phyloP scores from a whole-genome alignment of 2,888 invertebrate species.

The Platycnemis pennipes region DNA sequence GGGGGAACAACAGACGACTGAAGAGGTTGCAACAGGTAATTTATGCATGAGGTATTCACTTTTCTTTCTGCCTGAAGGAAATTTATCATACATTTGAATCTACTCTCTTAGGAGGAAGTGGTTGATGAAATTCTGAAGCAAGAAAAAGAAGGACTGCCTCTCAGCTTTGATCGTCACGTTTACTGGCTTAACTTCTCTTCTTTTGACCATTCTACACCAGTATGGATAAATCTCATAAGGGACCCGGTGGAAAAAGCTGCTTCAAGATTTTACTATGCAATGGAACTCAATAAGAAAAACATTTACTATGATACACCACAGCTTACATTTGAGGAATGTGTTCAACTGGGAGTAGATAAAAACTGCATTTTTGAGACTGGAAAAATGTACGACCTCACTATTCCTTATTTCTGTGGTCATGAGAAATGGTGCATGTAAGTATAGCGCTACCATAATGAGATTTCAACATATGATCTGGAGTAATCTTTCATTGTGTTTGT shows the following conservation, averaged over 20 bases:
- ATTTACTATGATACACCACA: not conserved
- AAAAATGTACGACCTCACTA: conserved; percentile 79
- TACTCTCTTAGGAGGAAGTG: conserved; percentile 79
- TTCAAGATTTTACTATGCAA: conserved; percentile 78
- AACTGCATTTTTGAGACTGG: conserved; percentile 78
- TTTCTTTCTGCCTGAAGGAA: conserved; percentile 25
- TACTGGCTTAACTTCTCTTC: conserved; percentile 83
- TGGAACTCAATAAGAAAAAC: conserved; percentile 50
- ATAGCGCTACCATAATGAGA: conserved; percentile 44
- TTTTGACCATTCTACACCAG: conserved; percentile 82
- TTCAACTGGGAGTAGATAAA: conserved; percentile 76
- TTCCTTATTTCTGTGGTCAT: conserved; percentile 85
- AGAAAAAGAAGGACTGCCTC: conserved; percentile 81
- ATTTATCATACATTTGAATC: not conserved
- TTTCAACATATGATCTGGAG: not conserved
- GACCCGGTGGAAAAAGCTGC: conserved; percentile 82
- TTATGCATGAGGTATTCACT: conserved; percentile 76
- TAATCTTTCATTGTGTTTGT: too few relatives aligned
- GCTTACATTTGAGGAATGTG: conserved; percentile 77
- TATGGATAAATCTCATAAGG: conserved; percentile 83
- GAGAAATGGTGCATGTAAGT: conserved; percentile 82
- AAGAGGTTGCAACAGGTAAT: conserved; percentile 77
- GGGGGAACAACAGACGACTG: conserved; percentile 75
- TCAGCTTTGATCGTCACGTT: conserved; percentile 83
- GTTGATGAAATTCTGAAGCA: conserved; percentile 80